phyloP scores from a whole-genome alignment of 2,113 vertebrate species.

The Pluvialis apricaria region DNA sequence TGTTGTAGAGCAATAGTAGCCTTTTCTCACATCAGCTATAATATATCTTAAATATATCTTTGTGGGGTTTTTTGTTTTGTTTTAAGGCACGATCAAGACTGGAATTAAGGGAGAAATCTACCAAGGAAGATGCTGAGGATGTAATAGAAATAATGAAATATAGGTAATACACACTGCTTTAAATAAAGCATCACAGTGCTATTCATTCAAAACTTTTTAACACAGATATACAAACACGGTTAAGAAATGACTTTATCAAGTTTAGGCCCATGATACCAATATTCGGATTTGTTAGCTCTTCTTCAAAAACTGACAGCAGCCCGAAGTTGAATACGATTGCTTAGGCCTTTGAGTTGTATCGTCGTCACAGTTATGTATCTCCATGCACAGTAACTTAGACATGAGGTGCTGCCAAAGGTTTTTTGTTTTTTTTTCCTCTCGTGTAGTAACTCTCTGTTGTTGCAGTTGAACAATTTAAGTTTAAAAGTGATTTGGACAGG shows the following conservation, averaged over 20 bases:
- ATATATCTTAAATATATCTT: background rate
- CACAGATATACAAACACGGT: background rate
- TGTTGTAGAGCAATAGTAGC: background rate
- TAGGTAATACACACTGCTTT: slow-evolving; percentile 75
- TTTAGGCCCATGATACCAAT: background rate
- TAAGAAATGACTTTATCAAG: background rate
- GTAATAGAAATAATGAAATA: slow-evolving; percentile 99
- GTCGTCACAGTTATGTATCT: background rate
- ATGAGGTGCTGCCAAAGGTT: background rate
- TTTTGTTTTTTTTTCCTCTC: background rate
- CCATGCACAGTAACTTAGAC: background rate
- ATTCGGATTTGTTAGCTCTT: background rate
- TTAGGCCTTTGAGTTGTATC: background rate
- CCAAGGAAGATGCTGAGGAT: slow-evolving; percentile 91
- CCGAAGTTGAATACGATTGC: background rate
- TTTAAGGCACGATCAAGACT: slow-evolving; percentile 89
- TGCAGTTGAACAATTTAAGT: background rate
- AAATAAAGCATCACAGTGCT: background rate
- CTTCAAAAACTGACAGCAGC: background rate
- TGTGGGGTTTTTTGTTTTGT: background rate
- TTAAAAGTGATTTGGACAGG: background rate
- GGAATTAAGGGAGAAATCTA: slow-evolving; percentile 90
- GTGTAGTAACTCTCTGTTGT: background rate
- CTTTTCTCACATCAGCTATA: background rate
- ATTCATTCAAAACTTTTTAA: background rate